Percentiles rank a stretch among this genome's conserved stretches.
phyloP scores from a whole-genome alignment of 2,797 vertebrate genomes.

The Lepus oiostolus region DNA sequence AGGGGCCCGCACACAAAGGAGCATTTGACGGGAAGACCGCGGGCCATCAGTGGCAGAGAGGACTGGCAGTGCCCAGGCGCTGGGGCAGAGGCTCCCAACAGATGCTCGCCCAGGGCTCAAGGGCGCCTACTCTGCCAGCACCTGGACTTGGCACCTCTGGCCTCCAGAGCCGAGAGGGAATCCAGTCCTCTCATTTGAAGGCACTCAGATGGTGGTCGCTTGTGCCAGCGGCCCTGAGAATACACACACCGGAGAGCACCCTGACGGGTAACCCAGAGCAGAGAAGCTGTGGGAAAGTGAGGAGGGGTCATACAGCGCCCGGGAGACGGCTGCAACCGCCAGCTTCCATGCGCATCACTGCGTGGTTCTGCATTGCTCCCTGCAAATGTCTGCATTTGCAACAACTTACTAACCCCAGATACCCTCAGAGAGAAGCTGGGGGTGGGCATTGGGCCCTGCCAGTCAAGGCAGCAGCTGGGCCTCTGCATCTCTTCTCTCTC shows the following conservation, averaged over 20 bases:
- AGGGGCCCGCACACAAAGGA: background rate
- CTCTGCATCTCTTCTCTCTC: no score
- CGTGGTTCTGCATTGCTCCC: background rate
- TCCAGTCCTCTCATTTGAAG: background rate
- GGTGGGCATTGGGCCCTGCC: no score
- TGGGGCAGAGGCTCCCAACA: background rate
- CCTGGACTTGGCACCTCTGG: background rate
- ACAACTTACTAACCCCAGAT: background rate
- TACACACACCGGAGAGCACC: background rate
- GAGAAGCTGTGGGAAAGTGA: background rate
- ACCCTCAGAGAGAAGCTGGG: background rate
- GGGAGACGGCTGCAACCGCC: background rate
- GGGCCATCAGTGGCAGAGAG: background rate
- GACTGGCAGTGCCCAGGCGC: accelerated
- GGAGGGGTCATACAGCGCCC: no score
- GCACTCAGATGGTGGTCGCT: background rate
- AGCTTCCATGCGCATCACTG: background rate
- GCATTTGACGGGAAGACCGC: background rate
- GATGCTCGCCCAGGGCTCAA: background rate
- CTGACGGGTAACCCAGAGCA: background rate
- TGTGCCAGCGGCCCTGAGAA: background rate
- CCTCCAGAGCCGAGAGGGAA: background rate
- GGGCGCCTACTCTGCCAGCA: background rate
- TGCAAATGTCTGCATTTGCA: background rate
- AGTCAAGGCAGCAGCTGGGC: no score